Conservation (phyloP, 2,797 vertebrate species). For the Takifugu rubripes region DNA sequence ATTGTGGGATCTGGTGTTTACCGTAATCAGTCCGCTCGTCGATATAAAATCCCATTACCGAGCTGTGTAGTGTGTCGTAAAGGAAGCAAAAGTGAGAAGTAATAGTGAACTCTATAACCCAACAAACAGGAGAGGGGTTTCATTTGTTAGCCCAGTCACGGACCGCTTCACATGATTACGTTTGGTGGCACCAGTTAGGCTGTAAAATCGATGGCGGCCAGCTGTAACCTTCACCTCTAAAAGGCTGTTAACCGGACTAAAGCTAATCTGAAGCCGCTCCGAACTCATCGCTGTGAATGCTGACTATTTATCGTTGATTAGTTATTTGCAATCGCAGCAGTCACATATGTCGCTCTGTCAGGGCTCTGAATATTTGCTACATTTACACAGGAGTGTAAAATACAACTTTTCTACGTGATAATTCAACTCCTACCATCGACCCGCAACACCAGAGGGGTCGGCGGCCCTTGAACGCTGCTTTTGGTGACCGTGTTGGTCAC, state of each 20-base stretch:
- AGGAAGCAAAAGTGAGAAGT: too few relatives aligned
- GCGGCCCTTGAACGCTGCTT: slow-evolving; percentile 85
- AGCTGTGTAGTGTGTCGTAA: too few relatives aligned
- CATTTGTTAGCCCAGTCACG: slow-evolving; percentile 7
- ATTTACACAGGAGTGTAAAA: background rate
- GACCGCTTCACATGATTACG: slow-evolving; percentile 3
- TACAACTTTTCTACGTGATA: too few relatives aligned
- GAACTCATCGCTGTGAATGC: background rate
- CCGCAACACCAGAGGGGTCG: slow-evolving; percentile 86
- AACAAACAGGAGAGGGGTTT: slow-evolving; percentile 3
- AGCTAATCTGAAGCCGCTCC: slow-evolving; percentile 2
- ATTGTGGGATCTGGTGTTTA: too few relatives aligned
- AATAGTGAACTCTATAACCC: background rate
- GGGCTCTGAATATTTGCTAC: background rate
- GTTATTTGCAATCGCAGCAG: background rate
- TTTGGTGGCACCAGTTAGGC: slow-evolving; percentile 1
- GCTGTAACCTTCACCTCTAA: background rate
- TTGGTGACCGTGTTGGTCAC: slow-evolving; percentile 90
- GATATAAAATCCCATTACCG: too few relatives aligned
- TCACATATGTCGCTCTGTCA: too few relatives aligned
- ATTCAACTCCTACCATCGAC: slow-evolving; percentile 78
- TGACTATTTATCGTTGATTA: background rate
- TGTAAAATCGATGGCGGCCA: background rate
- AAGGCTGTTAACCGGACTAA: slow-evolving; percentile 1
- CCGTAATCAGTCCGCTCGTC: too few relatives aligned